Percentiles rank a stretch among this genome's conserved stretches.
phyloP scores from a whole-genome alignment of 2,113 vertebrate species.

The Gobio gobio region DNA sequence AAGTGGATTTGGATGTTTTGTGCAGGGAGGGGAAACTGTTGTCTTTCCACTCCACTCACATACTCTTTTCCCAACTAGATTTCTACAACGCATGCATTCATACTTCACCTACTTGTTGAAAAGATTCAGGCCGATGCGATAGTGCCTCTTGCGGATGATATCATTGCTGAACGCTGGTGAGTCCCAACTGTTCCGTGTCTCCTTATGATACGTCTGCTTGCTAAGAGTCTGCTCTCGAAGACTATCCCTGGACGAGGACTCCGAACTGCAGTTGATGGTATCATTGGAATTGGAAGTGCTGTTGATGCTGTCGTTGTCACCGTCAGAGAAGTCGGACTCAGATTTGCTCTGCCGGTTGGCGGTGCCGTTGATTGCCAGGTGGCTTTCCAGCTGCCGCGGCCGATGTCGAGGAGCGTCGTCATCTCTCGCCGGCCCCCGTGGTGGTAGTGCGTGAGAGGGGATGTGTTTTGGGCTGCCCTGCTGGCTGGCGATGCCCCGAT shows the following conservation, averaged over 20 bases:
- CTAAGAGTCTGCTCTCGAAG: conserved; percentile 93
- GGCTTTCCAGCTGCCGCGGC: conserved; percentile 85
- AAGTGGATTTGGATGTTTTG: not conserved
- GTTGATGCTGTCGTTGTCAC: conserved; percentile 96
- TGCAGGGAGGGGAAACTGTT: not conserved
- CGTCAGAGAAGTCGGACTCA: conserved; percentile 94
- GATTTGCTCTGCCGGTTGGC: conserved; percentile 94
- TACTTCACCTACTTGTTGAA: conserved; percentile 91
- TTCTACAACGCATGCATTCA: conserved; percentile 8
- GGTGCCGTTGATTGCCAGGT: conserved; percentile 91
- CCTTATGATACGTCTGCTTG: conserved; percentile 98
- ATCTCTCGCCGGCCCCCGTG: conserved; percentile 83
- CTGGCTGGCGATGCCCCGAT: conserved; percentile 79
- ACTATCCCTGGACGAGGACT: conserved; percentile 94
- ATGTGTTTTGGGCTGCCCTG: conserved; percentile 90
- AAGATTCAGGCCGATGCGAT: conserved; percentile 95
- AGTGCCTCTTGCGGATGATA: conserved; percentile 94
- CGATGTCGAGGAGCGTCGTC: conserved; percentile 83
- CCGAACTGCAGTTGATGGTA: conserved; percentile 97
- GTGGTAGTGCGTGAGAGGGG: conserved; percentile 77
- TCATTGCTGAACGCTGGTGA: conserved; percentile 97
- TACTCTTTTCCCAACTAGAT: not conserved
- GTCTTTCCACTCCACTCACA: not conserved
- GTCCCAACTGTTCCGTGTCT: conserved; percentile 98
- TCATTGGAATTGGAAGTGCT: conserved; percentile 99